Conservation (phyloP, 2,113 vertebrate species). For the Actenoides hombroni region DNA sequence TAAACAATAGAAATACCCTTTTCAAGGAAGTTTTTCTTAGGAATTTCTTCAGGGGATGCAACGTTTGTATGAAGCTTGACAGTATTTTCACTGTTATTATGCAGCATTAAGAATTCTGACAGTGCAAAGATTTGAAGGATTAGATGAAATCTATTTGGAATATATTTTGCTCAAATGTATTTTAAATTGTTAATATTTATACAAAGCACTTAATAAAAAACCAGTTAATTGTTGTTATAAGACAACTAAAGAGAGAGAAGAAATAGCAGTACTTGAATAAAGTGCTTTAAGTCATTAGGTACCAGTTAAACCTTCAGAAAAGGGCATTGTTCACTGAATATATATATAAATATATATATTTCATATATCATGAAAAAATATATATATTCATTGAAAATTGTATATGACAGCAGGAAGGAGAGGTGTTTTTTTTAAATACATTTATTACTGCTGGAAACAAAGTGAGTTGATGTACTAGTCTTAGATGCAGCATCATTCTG, state of each 20-base stretch:
- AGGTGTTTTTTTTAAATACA: not conserved
- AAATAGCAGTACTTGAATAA: not conserved
- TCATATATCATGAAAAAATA: too few species aligned
- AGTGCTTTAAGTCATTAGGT: not conserved
- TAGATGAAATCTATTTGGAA: not conserved
- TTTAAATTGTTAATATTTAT: not conserved
- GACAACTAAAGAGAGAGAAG: not conserved
- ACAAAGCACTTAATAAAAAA: not conserved
- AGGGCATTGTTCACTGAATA: accelerated
- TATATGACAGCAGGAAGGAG: not conserved
- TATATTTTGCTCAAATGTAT: not conserved
- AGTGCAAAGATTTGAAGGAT: not conserved
- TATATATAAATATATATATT: too few species aligned
- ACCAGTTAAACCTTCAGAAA: not conserved
- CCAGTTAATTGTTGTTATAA: not conserved
- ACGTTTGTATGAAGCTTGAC: not conserved
- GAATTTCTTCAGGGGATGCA: not conserved
- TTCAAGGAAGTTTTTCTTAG: not conserved
- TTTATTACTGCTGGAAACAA: too few species aligned
- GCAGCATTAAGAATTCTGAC: not conserved
- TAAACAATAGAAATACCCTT: not conserved
- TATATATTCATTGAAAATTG: not conserved
- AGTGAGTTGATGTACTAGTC: not conserved
- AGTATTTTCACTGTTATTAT: not conserved
- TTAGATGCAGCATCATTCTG: not conserved